phyloP scores from a whole-genome alignment of 2,113 vertebrate species.

The Brachyhypopomus occidentalis region DNA sequence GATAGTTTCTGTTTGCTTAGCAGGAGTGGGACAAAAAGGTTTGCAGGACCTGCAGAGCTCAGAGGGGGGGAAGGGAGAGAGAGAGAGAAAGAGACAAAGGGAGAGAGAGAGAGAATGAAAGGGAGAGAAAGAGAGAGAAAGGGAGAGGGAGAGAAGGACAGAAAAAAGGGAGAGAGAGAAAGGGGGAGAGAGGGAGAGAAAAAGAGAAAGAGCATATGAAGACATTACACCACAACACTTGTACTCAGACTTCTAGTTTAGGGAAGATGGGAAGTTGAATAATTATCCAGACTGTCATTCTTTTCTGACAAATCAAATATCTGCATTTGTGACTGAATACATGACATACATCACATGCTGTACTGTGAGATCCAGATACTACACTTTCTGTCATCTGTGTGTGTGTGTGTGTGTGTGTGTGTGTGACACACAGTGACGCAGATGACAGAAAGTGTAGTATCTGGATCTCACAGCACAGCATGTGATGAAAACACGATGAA shows the following conservation, averaged over 20 bases:
- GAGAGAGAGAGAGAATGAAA: too few relatives aligned
- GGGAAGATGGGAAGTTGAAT: background rate
- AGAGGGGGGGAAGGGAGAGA: background rate
- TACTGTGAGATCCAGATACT: background rate
- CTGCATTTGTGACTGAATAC: too few relatives aligned
- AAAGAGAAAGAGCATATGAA: too few relatives aligned
- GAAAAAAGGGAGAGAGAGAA: too few relatives aligned
- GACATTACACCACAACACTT: background rate
- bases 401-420: background rate
- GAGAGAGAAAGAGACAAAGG: too few relatives aligned
- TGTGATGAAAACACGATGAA: background rate
- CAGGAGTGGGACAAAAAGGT: slow-evolving; percentile 12
- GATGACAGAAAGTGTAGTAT: background rate
- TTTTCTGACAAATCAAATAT: background rate
- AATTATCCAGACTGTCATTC: background rate
- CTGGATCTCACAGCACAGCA: background rate
- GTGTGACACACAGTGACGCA: too few relatives aligned
- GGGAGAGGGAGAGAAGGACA: background rate
- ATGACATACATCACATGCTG: too few relatives aligned
- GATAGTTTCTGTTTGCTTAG: slow-evolving; percentile 14
- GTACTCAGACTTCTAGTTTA: background rate
- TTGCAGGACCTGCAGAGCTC: background rate
- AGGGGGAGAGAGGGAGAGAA: too few relatives aligned
- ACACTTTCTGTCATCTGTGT: background rate
- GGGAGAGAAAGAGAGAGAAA: too few relatives aligned